A percentile compares a stretch with the other conserved stretches of the same genome.
These are phyloP conservation scores for Xanthorhoe spadicearia DNA, from an alignment of 2,888 invertebrate genomes.

Conservation along the genomic window DNA sequence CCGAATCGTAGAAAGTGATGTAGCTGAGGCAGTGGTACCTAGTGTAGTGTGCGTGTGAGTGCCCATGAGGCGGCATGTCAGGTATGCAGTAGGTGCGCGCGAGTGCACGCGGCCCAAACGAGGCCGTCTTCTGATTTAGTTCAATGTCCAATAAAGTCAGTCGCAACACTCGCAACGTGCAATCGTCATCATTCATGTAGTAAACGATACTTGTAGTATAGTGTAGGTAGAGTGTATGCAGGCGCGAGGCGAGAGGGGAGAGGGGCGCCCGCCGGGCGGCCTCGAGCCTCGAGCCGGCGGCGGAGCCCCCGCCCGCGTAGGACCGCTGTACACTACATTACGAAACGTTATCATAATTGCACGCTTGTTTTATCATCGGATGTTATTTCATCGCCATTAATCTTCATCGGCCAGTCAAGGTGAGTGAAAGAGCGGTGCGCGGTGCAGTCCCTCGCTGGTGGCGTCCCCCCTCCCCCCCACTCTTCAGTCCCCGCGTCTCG, in stretches of 20 bases:
- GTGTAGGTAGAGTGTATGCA: conserved; percentile 1
- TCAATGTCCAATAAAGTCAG: conserved; percentile 27
- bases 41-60: neutral
- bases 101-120: conserved; percentile 9
- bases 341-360: conserved; percentile 14
- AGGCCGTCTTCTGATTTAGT: conserved; percentile 30
- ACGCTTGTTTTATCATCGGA: conserved; percentile 8
- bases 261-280: neutral
- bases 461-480: no score
- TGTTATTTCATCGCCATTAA: conserved; percentile 4
- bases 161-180: conserved; percentile 13
- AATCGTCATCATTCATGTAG: conserved; percentile 13
- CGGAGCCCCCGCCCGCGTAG: neutral
- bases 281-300: neutral
- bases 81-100: conserved; percentile 1
- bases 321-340: neutral
- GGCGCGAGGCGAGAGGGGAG: neutral
- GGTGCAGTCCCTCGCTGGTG: neutral
- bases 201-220: conserved; percentile 2
- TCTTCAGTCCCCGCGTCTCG: no score
- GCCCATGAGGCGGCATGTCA: neutral
- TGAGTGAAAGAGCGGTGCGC: neutral
- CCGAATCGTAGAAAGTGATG: no score
- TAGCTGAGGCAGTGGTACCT: no score
- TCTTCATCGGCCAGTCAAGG: conserved; percentile 3